Base-by-base conservation (phyloP, 2,797 vertebrate genomes). In the Gobionotothen gibberifrons region DNA sequence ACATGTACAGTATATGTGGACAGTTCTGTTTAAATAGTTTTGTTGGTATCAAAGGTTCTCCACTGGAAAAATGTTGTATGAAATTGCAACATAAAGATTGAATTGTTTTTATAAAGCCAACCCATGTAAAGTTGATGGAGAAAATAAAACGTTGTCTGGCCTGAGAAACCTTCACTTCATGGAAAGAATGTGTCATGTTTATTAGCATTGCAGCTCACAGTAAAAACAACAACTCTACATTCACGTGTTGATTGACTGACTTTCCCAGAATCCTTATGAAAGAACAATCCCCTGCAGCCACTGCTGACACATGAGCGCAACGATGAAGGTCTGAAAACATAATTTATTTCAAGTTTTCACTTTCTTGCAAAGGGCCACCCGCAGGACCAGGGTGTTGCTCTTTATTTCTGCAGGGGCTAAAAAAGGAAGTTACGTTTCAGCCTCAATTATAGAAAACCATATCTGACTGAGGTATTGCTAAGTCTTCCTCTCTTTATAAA, bases 41-140 rank as follows among this genome's bases (percentile, higher is more conserved):
- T 67, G 67, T 77, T 74, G 14, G 12, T 62, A 72, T 63, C 78
- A 72, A 80, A 85, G 14, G 58, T 69, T 76, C 32, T 74, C 32
- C 70, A 26, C 15, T 66, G 16, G 4, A 63, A 71, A 68, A 9
- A 7, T 5, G 2, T 54, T 71, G 12, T 63, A 44, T 48, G 15
- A 65, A 51, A 47, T 21, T 63, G 26, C 2, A 64, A 48, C 2
- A 55, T 52, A 3, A 63, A 65, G 1, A 39, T 26, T 59, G 7
- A 54, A 66, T 73, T 62, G 55, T 84, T 36, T 36, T 75, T 52
- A 54, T 13, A 56, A 14, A 57, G 14, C 57, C 10, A 3, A 14
- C 1, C 3, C 48, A 19, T 19, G 0, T n/a, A 8, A 64, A 22
- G n/a, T 1, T 51, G 29, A 43, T 67, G 5, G 54, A 52, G 8